Percentiles rank a stretch among this genome's conserved stretches.
Evolutionary conservation across 30 jellyfish, hydroid and myxozoan species (phyloP).

Genomic region (Mastigias papua): DNA sequence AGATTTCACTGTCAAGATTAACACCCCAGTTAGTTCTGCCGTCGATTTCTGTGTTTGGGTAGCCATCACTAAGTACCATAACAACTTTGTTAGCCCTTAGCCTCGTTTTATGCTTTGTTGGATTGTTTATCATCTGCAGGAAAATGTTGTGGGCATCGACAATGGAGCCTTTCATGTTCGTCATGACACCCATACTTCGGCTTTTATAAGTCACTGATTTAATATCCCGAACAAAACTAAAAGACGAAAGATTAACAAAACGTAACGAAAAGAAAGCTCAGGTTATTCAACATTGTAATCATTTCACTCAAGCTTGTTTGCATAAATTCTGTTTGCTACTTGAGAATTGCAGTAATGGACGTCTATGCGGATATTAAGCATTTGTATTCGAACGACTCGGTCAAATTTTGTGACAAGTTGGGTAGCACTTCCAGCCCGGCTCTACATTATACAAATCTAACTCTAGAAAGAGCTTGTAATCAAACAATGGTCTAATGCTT

Average conservation of each 20-base stretch:
- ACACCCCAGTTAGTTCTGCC: constrained; percentile 53
- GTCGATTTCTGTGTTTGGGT: constrained; percentile 66
- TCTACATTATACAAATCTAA: no score
- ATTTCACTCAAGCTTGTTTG: neutral
- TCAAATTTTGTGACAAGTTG: no score
- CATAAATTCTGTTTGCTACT: no score
- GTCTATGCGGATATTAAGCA: no score
- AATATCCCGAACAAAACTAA: constrained; percentile 76
- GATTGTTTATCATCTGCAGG: constrained; percentile 66
- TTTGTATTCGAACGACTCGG: no score
- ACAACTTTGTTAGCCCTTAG: constrained; percentile 84
- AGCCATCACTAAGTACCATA: constrained; percentile 90
- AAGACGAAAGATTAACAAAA: neutral
- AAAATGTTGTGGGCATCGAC: constrained; percentile 81
- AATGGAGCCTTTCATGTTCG: constrained; percentile 87
- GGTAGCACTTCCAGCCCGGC: no score
- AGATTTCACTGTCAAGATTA: constrained; percentile 67
- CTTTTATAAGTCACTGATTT: constrained; percentile 57
- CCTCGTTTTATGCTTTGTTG: constrained; percentile 51
- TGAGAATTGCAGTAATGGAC: no score
- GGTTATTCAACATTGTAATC: neutral
- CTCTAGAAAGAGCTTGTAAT: no score
- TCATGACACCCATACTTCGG: constrained; percentile 64
- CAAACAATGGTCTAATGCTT: no score
- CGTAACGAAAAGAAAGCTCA: neutral